Conservation (phyloP, 2,113 vertebrate genomes). For the Anseranas semipalmata region DNA sequence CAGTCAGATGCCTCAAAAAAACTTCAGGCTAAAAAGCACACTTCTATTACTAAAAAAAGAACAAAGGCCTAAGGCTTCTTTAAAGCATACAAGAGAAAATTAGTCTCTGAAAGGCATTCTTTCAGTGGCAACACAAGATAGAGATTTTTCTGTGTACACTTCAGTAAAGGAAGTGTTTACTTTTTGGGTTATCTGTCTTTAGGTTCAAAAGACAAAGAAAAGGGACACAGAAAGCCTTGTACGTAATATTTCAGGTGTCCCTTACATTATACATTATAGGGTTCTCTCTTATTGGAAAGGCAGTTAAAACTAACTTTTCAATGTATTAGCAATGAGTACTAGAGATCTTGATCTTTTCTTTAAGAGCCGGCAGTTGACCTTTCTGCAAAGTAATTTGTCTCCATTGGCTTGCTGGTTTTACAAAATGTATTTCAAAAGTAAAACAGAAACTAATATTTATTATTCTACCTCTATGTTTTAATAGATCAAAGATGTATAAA, state of each 20-base stretch:
- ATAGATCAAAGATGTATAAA: not conserved
- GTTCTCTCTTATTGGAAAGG: not conserved
- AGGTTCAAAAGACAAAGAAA: not conserved
- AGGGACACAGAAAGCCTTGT: not conserved
- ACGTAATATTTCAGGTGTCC: not conserved
- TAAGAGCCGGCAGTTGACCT: not conserved
- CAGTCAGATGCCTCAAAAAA: not conserved
- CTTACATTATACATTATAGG: not conserved
- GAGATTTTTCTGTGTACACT: not conserved
- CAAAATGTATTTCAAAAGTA: not conserved
- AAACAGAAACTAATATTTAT: not conserved
- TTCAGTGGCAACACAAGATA: not conserved
- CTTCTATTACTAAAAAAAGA: not conserved
- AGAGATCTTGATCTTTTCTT: not conserved
- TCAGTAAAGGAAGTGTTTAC: not conserved
- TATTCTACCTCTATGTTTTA: not conserved
- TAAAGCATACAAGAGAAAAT: not conserved
- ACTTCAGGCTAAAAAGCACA: not conserved
- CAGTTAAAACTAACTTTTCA: not conserved
- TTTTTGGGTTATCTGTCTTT: not conserved
- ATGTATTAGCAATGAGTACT: not conserved
- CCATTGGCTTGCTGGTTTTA: not conserved
- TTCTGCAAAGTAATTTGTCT: not conserved
- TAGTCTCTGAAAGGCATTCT: not conserved
- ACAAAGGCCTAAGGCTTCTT: not conserved